Evolutionary conservation across 2,888 invertebrate species (phyloP), one percentile per base, ranked within the genome.

Genomic region (Brachycybe producta): DNA sequence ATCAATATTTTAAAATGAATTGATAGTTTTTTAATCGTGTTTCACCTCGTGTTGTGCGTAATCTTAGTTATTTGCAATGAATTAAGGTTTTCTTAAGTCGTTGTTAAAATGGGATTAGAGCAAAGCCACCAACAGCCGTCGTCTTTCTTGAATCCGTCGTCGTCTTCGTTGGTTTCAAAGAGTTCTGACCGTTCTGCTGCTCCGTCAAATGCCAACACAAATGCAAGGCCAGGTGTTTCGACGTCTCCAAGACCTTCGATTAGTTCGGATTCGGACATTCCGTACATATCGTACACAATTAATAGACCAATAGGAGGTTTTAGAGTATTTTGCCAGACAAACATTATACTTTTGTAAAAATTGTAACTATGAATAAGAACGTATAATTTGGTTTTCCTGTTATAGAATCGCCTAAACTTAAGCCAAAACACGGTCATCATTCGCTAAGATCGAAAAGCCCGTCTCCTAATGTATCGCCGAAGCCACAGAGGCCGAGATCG

Each of bases 281-380:
- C 90, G 0, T 90, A 90, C 65, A 85, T 90, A 60, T 88, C 88
- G 0, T 90, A 91, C 59, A 88, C 88, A 0, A 83, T 84, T 0
- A 87, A 85, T 63, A 40, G 27, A 42, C 49, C 49, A 28, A 49
- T 49, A 17, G 49, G 49, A 42, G 38, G 39, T 15, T 21, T 15
- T 13, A 2, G 5, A 3, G 4, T 27, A 27, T 42, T 11, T 21
- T 19, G 17, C 17, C 23, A 5, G 17, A 5, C 21, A n/a, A n/a
- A 19, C 15, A 11, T 7, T 41, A 23, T 23, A 11, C 24, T 1
- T 26, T 24, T 41, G 21, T 41, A 11, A 19, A 21, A 5, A 19
- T 40, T 40, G n/a, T 2, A 19, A 21, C 5, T n/a, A 15, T 40
- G 15, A 19, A 5, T 40, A 21, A 40, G 21, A 15, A 13, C 17